Evolutionary conservation across 2,113 vertebrate species (phyloP).

Genomic region (Hippocampus abdominalis): DNA sequence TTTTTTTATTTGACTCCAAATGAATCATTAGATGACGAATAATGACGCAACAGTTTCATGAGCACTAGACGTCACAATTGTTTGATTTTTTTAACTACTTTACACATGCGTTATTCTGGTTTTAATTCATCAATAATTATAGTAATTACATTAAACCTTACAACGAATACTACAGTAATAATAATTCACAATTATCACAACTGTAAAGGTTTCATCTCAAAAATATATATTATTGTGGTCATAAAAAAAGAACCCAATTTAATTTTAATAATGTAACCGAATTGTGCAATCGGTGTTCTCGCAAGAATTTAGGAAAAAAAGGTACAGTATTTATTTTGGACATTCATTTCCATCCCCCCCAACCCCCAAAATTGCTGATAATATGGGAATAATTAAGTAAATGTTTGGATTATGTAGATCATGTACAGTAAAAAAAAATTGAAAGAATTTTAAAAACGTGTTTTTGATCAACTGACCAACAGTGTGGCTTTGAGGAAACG

Average conservation of each 20-base stretch:
- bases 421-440: too few relatives aligned
- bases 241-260: too few relatives aligned
- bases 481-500: background rate
- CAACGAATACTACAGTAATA: background rate
- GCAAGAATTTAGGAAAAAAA: background rate
- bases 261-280: background rate
- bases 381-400: too few relatives aligned
- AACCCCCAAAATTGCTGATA: too few relatives aligned
- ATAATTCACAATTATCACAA: background rate
- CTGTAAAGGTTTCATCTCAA: too few relatives aligned
- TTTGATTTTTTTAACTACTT: background rate
- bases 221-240: too few relatives aligned
- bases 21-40: background rate
- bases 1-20: background rate
- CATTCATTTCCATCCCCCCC: too few relatives aligned
- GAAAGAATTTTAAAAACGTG: background rate
- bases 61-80: background rate
- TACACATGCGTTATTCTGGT: background rate
- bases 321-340: too few relatives aligned
- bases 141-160: background rate
- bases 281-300: background rate
- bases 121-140: background rate
- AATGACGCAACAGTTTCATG: background rate
- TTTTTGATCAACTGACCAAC: background rate
- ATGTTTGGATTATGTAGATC: too few relatives aligned